These are phyloP conservation scores for Athalia circularis DNA, from an alignment of 2,888 invertebrate species.

Conservation along the genomic window DNA sequence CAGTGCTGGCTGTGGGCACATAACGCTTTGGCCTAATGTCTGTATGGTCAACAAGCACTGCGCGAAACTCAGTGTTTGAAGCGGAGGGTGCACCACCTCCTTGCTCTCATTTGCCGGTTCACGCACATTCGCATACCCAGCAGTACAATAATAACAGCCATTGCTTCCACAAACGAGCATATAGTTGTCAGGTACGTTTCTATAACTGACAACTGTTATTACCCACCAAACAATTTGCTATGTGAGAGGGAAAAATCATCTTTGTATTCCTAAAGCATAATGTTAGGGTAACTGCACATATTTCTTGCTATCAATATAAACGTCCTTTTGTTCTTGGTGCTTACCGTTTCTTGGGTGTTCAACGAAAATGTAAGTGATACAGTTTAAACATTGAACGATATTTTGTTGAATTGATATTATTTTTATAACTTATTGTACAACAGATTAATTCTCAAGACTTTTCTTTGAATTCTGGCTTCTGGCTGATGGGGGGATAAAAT, in stretches of 20 bases:
- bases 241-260: not conserved
- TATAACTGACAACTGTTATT: not conserved
- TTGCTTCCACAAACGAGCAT: constrained; percentile 69
- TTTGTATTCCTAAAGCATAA: not conserved
- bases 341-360: constrained; percentile 26
- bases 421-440: not conserved
- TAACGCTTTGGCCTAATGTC: constrained; percentile 69
- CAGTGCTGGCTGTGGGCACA: constrained; percentile 61
- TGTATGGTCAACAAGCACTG: constrained; percentile 73
- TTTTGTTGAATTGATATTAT: constrained; percentile 9
- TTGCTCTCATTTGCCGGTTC: constrained; percentile 64
- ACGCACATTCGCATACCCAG: constrained; percentile 66
- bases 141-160: constrained; percentile 67
- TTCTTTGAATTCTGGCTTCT: too few relatives aligned
- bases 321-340: constrained; percentile 33
- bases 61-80: constrained; percentile 71
- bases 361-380: constrained; percentile 30
- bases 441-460: too few relatives aligned
- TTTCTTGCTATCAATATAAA: constrained; percentile 1
- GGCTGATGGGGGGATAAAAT: too few relatives aligned
- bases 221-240: not conserved
- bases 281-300: not conserved
- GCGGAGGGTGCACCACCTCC: constrained; percentile 67
- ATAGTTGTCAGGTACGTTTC: constrained; percentile 69
- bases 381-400: constrained; percentile 3